A percentile compares a stretch with the other conserved stretches of the same genome.
phyloP scores from a whole-genome alignment of 2,113 vertebrate species.

The Laticauda laticaudata region DNA sequence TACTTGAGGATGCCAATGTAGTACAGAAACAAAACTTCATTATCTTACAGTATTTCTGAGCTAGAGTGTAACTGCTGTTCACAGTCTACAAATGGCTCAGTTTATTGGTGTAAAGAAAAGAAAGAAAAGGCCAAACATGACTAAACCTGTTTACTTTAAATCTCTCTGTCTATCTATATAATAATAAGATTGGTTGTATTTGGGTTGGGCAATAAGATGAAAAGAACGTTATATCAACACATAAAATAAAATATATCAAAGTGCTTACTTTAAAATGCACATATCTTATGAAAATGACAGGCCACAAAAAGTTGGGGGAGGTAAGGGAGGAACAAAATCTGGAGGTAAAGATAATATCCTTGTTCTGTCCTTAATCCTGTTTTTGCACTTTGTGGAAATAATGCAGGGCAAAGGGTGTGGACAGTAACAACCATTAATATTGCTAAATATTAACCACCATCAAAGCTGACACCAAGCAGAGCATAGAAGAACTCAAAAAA shows the following conservation, averaged over 20 bases:
- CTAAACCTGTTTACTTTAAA: not conserved
- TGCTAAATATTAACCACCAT: not conserved
- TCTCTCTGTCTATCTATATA: not conserved
- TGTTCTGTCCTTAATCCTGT: not conserved
- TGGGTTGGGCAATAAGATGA: not conserved
- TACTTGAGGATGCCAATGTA: not conserved
- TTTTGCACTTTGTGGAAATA: not conserved
- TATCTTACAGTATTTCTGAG: not conserved
- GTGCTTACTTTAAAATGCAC: not conserved
- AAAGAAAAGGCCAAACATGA: not conserved
- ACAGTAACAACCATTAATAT: not conserved
- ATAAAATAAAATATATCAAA: slow-evolving; percentile 17
- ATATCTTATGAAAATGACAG: not conserved
- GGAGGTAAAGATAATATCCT: slow-evolving; percentile 13
- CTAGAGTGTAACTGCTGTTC: not conserved
- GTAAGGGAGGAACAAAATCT: slow-evolving; percentile 13
- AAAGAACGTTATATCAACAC: not conserved
- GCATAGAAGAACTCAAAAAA: not conserved
- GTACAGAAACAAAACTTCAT: not conserved
- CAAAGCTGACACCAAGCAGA: not conserved
- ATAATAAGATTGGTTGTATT: not conserved
- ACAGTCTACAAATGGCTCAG: not conserved
- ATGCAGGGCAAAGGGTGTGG: not conserved
- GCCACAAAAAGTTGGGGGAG: not conserved
- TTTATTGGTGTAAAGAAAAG: not conserved